Evolutionary conservation across 2,797 vertebrate genomes (phyloP).

Genomic region (Euphonia xanthogaster): DNA sequence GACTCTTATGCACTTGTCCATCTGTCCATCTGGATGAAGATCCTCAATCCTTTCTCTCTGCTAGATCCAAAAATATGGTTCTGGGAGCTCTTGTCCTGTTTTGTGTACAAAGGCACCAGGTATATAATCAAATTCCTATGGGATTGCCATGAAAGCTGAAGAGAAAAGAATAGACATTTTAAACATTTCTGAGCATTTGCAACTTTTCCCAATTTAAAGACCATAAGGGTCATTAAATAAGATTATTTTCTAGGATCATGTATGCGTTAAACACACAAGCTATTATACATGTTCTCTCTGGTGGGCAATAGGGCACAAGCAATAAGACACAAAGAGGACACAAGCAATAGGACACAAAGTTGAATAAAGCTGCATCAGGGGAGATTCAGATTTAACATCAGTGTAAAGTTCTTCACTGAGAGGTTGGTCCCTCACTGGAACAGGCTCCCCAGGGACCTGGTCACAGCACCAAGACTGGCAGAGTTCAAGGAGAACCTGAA

Average conservation of each 20-base stretch:
- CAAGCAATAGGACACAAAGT: accelerated
- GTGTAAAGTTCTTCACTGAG: background rate
- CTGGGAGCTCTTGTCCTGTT: background rate
- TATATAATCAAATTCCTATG: background rate
- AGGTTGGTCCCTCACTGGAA: background rate
- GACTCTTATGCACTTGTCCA: background rate
- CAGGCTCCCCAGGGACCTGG: accelerated
- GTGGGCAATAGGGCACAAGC: background rate
- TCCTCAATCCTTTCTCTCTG: background rate
- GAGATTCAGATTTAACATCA: background rate
- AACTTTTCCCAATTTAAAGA: background rate
- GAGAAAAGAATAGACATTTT: background rate
- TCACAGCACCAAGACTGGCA: background rate
- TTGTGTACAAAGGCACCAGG: background rate
- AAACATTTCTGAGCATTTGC: background rate
- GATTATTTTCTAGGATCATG: background rate
- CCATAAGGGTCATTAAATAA: background rate
- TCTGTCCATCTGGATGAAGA: background rate
- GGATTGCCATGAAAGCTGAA: background rate
- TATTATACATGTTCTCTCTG: background rate
- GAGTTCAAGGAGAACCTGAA: background rate
- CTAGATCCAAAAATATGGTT: background rate
- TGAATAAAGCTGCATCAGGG: background rate
- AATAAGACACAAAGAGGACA: background rate
- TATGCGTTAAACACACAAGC: background rate